Percentiles rank a stretch among this genome's conserved stretches.
Evolutionary conservation across 2,888 invertebrate genomes (phyloP).

Genomic region (Leistus spinibarbis): DNA sequence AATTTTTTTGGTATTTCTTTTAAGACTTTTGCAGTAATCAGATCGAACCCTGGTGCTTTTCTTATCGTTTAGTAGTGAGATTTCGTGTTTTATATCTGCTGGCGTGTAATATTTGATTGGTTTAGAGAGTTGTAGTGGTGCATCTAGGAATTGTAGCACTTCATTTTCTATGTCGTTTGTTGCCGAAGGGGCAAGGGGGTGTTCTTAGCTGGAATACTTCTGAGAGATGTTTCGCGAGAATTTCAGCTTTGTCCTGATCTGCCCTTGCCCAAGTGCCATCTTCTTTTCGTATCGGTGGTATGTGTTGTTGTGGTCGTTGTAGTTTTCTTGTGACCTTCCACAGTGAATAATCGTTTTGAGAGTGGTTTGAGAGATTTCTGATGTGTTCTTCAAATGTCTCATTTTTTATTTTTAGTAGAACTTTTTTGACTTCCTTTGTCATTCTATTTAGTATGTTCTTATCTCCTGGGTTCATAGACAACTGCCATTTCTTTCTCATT

Average conservation of each 20-base stretch:
- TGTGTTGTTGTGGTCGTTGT: too few relatives aligned
- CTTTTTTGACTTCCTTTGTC: conserved; percentile 31
- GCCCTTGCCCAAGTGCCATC: conserved; percentile 41
- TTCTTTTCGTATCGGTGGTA: conserved; percentile 34
- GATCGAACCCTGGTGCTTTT: conserved; percentile 43
- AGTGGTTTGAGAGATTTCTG: background rate
- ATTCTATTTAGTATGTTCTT: conserved; percentile 39
- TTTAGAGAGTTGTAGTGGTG: background rate
- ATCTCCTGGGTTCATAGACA: conserved; percentile 25
- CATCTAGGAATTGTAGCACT: background rate
- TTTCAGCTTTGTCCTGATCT: conserved; percentile 40
- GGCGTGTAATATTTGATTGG: conserved; percentile 9
- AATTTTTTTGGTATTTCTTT: conserved; percentile 29
- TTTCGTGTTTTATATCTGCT: background rate
- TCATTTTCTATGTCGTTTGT: background rate
- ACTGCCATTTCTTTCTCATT: conserved; percentile 40
- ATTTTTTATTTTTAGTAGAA: background rate
- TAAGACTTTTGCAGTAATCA: too few relatives aligned
- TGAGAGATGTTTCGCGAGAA: conserved; percentile 41
- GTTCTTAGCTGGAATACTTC: conserved; percentile 41
- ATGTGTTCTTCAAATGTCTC: background rate
- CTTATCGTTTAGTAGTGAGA: conserved; percentile 19
- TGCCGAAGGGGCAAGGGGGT: conserved; percentile 15
- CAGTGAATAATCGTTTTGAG: conserved; percentile 40
- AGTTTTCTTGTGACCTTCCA: too few relatives aligned